Base-by-base conservation (phyloP, 2,797 vertebrate species). In the Platalea minor region DNA sequence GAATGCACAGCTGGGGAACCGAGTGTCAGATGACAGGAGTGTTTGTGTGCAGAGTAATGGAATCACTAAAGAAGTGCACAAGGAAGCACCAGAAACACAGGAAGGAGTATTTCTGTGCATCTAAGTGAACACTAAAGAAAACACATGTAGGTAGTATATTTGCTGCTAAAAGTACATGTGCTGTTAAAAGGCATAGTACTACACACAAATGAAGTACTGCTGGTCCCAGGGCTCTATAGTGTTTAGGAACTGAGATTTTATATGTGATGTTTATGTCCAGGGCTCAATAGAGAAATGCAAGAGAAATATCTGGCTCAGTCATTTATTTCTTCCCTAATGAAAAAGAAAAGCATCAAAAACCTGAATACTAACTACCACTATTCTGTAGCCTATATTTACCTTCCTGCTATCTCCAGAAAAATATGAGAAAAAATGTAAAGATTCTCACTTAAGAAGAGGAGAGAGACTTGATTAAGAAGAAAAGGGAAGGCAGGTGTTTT, bases 21-120 rank as follows among this genome's bases (percentile, higher is more conserved):
- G 16, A 77, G 25, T 53, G 45, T 72, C 53, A 91, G 83, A 50
- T 73, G 80, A 69, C 33, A 75, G 24, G 5, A 59, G 6, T 28
- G 26, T 91, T 92, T 77, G 25, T 64, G 21, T 68, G 41, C 41
- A 67, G 17, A 67, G 31, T 37, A 74, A 60, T 0, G 0, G 37
- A 59, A 73, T 69, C 0, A 1, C 39, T 65, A 35, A 54, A 92
- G 45, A 60, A 68, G 5, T 0, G 0, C 17, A 33, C 7, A 63
- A 51, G 53, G 59, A 78, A 67, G 17, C 9, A 37, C 3, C 19
- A 88, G 64, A 74, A 79, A 61, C 18, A 64, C 5, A 48, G 18
- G 33, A 9, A 81, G 25, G 23, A 23, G 0, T 50, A 56, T 53
- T 72, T 90, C 41, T 86, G 12, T 75, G 9, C 28, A 60, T 29